Base-by-base conservation (phyloP, 2,888 invertebrate species). In the Ctenicera cuprea region DNA sequence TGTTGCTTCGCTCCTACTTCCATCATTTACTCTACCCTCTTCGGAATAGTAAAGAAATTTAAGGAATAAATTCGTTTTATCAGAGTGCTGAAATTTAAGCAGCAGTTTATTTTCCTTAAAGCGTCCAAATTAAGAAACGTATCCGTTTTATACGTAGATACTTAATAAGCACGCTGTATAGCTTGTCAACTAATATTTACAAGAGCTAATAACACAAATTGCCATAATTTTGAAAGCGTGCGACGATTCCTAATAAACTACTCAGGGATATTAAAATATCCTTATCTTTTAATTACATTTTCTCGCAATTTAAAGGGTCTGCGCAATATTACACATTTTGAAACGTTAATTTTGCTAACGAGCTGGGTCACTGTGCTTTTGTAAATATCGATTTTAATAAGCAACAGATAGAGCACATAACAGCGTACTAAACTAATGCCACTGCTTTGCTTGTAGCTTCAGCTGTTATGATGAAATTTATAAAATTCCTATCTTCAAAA, bases 1-100 rank as follows among this genome's bases (percentile, higher is more conserved):
- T 62, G 62, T 62, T 62, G 62, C 62, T 41, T 62, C 62, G 62
- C 12, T 57, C 18, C 45, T 41, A 26, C 45, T 62, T 41, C 43
- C 45, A 30, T 45, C 62, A 30, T 62, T 62, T 62, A 45, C 45
- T 22, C 14, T 43, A 38, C 59, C 20, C 38, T 59, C 37, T 20
- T 30, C 38, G 20, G 38, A 59, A 59, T 20, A 38, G 38, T 59
- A 38, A 38, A 59, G 16, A 43, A 9, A 43, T 48, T 18, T 18
- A 16, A 48, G 16, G 48, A 18, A 48, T 48, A 59, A 59, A 59
- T 38, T 18, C 59, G 59, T 54, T 54, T 30, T 54, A 54, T 54
- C 54, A 12, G 50, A n/a, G 30, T 11, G 30, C n/a, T 33, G 54
- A 54, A 54, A 54, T 54, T 54, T 54, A 54, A 33, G 14, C 1